Evolutionary conservation across 2,113 vertebrate genomes (phyloP).

Genomic region (Psilopogon haemacephalus): DNA sequence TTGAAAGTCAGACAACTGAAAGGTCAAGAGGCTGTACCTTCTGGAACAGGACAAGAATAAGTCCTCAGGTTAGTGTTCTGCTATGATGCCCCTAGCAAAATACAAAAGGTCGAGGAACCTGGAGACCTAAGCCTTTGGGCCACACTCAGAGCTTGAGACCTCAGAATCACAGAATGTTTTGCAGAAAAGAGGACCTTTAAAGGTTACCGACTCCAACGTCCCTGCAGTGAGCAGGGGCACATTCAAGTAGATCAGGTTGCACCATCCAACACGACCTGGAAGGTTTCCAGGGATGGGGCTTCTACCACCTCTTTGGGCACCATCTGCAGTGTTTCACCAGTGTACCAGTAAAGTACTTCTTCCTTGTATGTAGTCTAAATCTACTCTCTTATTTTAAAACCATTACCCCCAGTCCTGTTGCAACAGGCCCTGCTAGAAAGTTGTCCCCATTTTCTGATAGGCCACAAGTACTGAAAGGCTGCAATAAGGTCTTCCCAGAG

Average conservation of each 20-base stretch:
- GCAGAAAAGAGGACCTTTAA: not conserved
- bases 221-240: not conserved
- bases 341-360: not conserved
- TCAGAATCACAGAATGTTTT: not conserved
- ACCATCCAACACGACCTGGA: not conserved
- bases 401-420: not conserved
- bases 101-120: not conserved
- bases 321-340: not conserved
- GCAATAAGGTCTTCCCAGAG: not conserved
- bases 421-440: not conserved
- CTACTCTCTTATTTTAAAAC: not conserved
- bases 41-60: not conserved
- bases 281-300: not conserved
- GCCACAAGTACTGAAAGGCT: not conserved
- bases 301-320: not conserved
- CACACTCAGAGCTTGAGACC: accelerated
- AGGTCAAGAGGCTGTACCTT: not conserved
- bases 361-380: not conserved
- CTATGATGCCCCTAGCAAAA: not conserved
- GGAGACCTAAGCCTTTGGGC: not conserved
- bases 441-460: not conserved
- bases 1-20: not conserved
- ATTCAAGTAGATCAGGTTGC: not conserved
- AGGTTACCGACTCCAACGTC: not conserved
- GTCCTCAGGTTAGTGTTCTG: not conserved